Evolutionary conservation across 1,140 invertebrate species (phyloP).

Genomic region (Aphelenchoides avenae): DNA sequence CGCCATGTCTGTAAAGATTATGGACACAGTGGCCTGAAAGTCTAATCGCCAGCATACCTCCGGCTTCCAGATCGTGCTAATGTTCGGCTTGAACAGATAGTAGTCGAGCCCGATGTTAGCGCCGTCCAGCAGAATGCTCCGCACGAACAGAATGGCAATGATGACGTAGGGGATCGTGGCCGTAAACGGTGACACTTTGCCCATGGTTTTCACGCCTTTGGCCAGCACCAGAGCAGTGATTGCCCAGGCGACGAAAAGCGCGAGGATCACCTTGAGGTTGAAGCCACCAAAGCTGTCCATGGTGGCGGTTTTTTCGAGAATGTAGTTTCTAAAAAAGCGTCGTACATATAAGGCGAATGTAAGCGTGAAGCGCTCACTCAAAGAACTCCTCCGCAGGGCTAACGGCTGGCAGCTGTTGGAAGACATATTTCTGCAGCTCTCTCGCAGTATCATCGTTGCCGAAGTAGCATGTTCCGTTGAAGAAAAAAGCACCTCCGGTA

Average conservation of each 20-base stretch:
- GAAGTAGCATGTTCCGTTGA: slow-evolving; percentile 27
- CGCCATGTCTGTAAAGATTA: slow-evolving; percentile 51
- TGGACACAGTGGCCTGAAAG: neutral
- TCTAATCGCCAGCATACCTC: too few species aligned
- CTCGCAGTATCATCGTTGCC: neutral
- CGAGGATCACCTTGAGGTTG: slow-evolving; percentile 36
- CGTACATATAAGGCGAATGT: neutral
- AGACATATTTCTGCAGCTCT: slow-evolving; percentile 8
- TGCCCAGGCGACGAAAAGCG: slow-evolving; percentile 36
- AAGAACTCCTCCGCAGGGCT: slow-evolving; percentile 40
- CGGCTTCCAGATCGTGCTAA: slow-evolving; percentile 25
- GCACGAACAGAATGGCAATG: slow-evolving; percentile 39
- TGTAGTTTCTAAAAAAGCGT: slow-evolving; percentile 43
- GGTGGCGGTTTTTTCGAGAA: slow-evolving; percentile 36
- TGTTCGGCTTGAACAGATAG: slow-evolving; percentile 41
- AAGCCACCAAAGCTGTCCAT: slow-evolving; percentile 41
- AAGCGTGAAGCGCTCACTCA: slow-evolving; percentile 16
- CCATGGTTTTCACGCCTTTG: slow-evolving; percentile 48
- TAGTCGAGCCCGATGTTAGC: slow-evolving; percentile 31
- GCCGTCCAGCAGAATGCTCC: slow-evolving; percentile 40
- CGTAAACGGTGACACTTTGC: slow-evolving; percentile 35
- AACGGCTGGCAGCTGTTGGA: slow-evolving; percentile 17
- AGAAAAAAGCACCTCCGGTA: slow-evolving; percentile 30
- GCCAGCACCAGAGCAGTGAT: slow-evolving; percentile 34
- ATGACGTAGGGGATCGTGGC: slow-evolving; percentile 43